Evolutionary conservation across 1,140 invertebrate genomes (phyloP).

Genomic region (Sogatella furcifera): DNA sequence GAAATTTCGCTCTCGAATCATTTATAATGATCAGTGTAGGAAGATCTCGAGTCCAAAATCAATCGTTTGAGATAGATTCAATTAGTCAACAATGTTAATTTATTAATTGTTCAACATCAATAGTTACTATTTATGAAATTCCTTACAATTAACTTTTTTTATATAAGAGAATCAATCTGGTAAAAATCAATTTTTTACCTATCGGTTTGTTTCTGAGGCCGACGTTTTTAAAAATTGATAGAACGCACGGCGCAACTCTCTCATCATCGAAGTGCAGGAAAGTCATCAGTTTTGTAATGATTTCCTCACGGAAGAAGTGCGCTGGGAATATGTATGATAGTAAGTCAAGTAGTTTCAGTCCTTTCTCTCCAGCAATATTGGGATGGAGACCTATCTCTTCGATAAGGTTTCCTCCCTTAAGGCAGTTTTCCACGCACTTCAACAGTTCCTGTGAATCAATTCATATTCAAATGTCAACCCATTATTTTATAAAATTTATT

Average conservation of each 20-base stretch:
- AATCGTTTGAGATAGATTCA: too few species aligned
- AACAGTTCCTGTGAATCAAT: slow-evolving; percentile 49
- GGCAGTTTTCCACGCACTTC: slow-evolving; percentile 55
- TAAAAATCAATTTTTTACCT: slow-evolving; percentile 38
- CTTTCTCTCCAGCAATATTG: slow-evolving; percentile 69
- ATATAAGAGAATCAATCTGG: too few species aligned
- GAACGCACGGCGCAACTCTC: slow-evolving; percentile 67
- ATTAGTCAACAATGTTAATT: too few species aligned
- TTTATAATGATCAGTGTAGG: too few species aligned
- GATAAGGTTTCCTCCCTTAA: slow-evolving; percentile 52
- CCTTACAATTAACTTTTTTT: too few species aligned
- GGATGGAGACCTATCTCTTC: slow-evolving; percentile 67
- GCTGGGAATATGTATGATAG: slow-evolving; percentile 85
- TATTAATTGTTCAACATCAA: too few species aligned
- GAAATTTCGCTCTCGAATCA: too few species aligned
- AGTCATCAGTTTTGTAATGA: slow-evolving; percentile 65
- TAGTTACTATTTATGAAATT: too few species aligned
- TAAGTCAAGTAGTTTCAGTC: slow-evolving; percentile 67
- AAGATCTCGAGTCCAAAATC: too few species aligned
- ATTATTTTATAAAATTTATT: too few species aligned
- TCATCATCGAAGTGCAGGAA: slow-evolving; percentile 76
- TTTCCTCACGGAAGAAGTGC: slow-evolving; percentile 80
- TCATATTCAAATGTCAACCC: too few species aligned
- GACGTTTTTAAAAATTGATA: slow-evolving; percentile 76
- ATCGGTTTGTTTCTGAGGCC: slow-evolving; percentile 69